Conservation (phyloP, 1,140 invertebrate genomes). For the Aphis gossypii region DNA sequence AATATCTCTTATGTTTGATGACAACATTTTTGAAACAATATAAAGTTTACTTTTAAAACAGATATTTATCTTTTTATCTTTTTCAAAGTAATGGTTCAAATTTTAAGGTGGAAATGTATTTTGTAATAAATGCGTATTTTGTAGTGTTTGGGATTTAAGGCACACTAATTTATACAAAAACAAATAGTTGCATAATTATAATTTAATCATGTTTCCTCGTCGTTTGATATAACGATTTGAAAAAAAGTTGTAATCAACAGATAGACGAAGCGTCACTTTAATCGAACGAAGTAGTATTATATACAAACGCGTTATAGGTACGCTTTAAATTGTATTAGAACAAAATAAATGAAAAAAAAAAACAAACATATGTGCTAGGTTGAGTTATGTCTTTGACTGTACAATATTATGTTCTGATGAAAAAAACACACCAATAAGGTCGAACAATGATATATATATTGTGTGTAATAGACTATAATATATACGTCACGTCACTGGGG, state of each 20-base stretch:
- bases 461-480: background rate
- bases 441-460: background rate
- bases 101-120: background rate
- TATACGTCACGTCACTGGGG: background rate
- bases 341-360: background rate
- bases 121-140: background rate
- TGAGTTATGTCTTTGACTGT: background rate
- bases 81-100: background rate
- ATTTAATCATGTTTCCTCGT: background rate
- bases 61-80: constrained; percentile 1
- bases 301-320: too few species aligned
- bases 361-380: background rate
- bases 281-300: background rate
- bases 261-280: background rate
- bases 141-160: background rate
- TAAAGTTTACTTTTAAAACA: background rate
- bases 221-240: background rate
- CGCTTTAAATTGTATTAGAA: background rate
- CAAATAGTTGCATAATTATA: background rate
- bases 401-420: background rate
- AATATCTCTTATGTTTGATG: background rate
- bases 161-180: background rate
- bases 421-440: background rate
- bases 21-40: background rate
- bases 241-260: background rate